Conservation (phyloP, 2,113 vertebrate genomes). For the Coryphaenoides rupestris region DNA sequence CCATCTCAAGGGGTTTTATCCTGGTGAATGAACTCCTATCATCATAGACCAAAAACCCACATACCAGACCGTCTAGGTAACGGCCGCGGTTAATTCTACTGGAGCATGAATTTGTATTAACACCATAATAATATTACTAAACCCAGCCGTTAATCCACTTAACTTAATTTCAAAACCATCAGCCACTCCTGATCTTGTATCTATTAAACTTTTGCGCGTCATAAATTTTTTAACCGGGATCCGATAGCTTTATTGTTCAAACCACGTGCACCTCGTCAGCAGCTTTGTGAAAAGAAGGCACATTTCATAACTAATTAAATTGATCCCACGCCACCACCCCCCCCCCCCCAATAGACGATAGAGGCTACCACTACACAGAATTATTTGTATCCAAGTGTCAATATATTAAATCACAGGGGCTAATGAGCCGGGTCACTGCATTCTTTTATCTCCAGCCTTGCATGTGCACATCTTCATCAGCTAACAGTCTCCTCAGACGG, state of each 20-base stretch:
- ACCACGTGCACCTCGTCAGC: constrained; percentile 92
- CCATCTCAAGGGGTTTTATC: no score
- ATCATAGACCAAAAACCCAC: no score
- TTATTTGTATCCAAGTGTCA: constrained; percentile 98
- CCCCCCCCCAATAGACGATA: constrained; percentile 79
- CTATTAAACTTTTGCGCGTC: constrained; percentile 93
- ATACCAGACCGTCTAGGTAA: constrained; percentile 20
- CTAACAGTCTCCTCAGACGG: constrained; percentile 76
- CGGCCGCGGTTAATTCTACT: constrained; percentile 49
- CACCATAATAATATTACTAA: constrained; percentile 78
- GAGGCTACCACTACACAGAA: constrained; percentile 97
- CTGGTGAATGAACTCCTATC: no score
- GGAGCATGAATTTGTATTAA: constrained; percentile 79
- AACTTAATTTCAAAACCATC: constrained; percentile 86
- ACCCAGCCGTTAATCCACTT: constrained; percentile 81
- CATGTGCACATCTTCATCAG: constrained; percentile 82
- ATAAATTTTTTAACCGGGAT: constrained; percentile 95
- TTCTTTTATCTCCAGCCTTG: constrained; percentile 92
- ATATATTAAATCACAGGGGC: constrained; percentile 99
- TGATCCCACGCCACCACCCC: constrained; percentile 92
- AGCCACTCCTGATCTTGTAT: constrained; percentile 84
- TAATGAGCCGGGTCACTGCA: constrained; percentile 96
- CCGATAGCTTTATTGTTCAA: constrained; percentile 96
- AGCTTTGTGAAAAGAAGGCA: constrained; percentile 92
- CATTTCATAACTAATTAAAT: constrained; percentile 99